Percentiles rank a stretch among this genome's conserved stretches.
Conservation (phyloP, 2,888 invertebrate species). For the Drosophila rellima region DNA sequence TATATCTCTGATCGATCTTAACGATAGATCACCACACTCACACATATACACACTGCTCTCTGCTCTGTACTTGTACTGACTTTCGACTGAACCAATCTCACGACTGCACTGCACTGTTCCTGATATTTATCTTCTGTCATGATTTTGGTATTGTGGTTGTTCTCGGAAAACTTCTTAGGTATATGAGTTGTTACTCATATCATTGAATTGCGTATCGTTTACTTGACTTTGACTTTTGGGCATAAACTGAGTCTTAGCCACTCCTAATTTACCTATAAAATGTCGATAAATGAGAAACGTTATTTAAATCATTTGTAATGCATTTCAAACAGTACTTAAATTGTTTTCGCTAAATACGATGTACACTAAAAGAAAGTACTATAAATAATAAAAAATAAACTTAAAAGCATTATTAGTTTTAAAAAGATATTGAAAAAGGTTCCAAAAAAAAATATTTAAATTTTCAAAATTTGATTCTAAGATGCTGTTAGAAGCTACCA, state of each 20-base stretch:
- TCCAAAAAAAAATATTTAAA: conserved; percentile 35
- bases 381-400: conserved; percentile 36
- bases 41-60: conserved; percentile 52
- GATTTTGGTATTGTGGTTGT: conserved; percentile 66
- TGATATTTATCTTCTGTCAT: conserved; percentile 61
- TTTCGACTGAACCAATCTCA: conserved; percentile 41
- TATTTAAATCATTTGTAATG: conserved; percentile 73
- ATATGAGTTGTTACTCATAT: conserved; percentile 76
- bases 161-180: conserved; percentile 78
- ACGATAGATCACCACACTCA: conserved; percentile 15
- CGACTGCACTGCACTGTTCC: conserved; percentile 68
- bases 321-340: conserved; percentile 58
- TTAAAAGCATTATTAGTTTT: conserved; percentile 49
- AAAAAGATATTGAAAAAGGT: conserved; percentile 23
- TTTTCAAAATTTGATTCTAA: conserved; percentile 32
- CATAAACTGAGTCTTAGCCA: conserved; percentile 78
- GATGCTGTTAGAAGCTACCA: conserved; percentile 59
- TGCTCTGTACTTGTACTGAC: conserved; percentile 62
- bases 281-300: conserved; percentile 83
- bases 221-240: conserved; percentile 81
- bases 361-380: conserved; percentile 22
- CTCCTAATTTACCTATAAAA: conserved; percentile 84
- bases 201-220: conserved; percentile 80
- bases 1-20: conserved; percentile 1
- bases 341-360: conserved; percentile 60